Percentiles rank a stretch among this genome's conserved stretches.
These are phyloP conservation scores for Hydrolagus colliei DNA, from an alignment of 2,797 vertebrate species.

Conservation along the genomic window DNA sequence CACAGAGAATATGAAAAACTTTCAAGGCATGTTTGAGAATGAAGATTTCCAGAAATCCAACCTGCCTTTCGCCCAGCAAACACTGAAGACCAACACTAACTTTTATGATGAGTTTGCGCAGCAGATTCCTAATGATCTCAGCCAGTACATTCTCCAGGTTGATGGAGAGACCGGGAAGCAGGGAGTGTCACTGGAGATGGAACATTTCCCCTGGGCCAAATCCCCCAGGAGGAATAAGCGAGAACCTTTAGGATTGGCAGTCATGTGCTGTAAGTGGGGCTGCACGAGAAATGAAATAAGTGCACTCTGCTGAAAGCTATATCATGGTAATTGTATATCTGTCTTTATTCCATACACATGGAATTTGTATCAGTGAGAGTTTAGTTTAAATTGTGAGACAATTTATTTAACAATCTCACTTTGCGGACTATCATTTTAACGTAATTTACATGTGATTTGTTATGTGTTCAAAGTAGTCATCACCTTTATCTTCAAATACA, in stretches of 20 bases:
- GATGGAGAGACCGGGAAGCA: neutral
- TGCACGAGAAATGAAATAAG: conserved; percentile 77
- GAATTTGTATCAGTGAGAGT: conserved; percentile 35
- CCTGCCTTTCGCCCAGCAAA: neutral
- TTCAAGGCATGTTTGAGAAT: neutral
- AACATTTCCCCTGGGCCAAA: conserved; percentile 41
- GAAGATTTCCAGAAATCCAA: neutral
- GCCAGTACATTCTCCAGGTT: conserved; percentile 29
- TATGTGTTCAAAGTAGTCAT: neutral
- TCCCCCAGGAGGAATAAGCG: conserved; percentile 61
- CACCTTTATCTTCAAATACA: neutral
- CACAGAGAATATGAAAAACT: neutral
- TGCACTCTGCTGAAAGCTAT: conserved; percentile 63
- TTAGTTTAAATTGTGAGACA: neutral
- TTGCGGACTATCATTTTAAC: neutral
- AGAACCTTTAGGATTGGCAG: conserved; percentile 55
- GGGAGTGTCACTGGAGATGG: neutral
- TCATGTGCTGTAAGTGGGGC: conserved; percentile 71
- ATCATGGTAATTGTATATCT: conserved; percentile 10
- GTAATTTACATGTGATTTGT: neutral
- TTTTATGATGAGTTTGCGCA: neutral
- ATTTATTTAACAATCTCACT: conserved; percentile 11
- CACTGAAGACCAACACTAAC: conserved; percentile 36
- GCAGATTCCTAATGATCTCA: conserved; percentile 17
- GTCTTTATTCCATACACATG: conserved; percentile 32